Evolutionary conservation across 2,797 vertebrate species (phyloP).

Genomic region (Gephyroberyx darwinii): DNA sequence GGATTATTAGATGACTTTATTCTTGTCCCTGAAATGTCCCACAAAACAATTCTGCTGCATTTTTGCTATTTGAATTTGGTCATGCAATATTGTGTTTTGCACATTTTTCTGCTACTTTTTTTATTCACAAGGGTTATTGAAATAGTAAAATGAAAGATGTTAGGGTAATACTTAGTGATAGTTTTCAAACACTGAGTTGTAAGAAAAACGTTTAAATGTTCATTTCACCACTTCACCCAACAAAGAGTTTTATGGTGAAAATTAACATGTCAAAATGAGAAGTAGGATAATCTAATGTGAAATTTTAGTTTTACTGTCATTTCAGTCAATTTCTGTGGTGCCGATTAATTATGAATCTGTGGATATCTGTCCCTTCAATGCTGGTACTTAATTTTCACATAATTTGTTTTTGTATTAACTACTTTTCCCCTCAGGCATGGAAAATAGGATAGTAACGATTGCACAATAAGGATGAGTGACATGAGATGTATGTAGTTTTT

Average conservation of each 20-base stretch:
- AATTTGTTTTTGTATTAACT: conserved; percentile 10
- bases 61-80: conserved; percentile 46
- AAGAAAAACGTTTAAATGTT: conserved; percentile 6
- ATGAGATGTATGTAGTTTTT: conserved; percentile 55
- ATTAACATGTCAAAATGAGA: conserved; percentile 32
- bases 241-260: conserved; percentile 30
- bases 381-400: conserved; percentile 61
- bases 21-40: conserved; percentile 16
- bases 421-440: conserved; percentile 23
- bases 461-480: conserved; percentile 24
- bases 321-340: conserved; percentile 56
- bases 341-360: conserved; percentile 35
- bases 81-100: conserved; percentile 57
- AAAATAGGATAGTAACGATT: conserved; percentile 42
- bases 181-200: conserved; percentile 20
- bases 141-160: conserved; percentile 44
- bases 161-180: conserved; percentile 20
- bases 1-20: conserved; percentile 21
- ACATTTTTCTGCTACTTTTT: conserved; percentile 39
- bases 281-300: conserved; percentile 53
- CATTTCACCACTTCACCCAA: conserved; percentile 22
- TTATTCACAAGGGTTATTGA: conserved; percentile 30
- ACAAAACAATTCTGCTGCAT: conserved; percentile 19
- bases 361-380: conserved; percentile 45
- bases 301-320: conserved; percentile 45